Base-by-base conservation (phyloP, 2,888 invertebrate genomes). In the Ctena decussata region DNA sequence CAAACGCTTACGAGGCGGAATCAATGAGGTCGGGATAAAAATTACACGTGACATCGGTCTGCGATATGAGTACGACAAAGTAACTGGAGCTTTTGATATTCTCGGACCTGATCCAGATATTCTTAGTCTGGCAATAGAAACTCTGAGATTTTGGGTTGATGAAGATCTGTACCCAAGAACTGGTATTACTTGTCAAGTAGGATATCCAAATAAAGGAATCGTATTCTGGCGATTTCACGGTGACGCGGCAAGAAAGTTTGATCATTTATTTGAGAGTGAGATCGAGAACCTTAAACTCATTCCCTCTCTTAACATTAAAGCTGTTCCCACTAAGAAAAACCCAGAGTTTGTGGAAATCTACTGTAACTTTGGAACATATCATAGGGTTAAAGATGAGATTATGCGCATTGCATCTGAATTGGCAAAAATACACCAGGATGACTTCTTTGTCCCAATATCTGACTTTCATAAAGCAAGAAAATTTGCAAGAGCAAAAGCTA, bases 201-300 rank as follows among this genome's bases (percentile, higher is more conserved):
- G 88, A 11, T 88, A 88, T 37, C 88, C 88, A 32, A 88, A 88
- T 69, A 84, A 77, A 70, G 30, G 80, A 12, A 86, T 77, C 15
- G 82, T 88, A 0, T 80, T 88, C 39, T 88, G 88, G 88, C 84
- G 88, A 72, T 88, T 86, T 46, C 88, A 88, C 73, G 88, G 88
- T 0, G 86, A 88, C 44, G 84, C 84, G 77, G 88, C 82, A 0
- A 88, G 85, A 41, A 88, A 88, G 49, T 86, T 88, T 77, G 86
- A 88, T 32, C 88, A 88, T 53, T 41, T 88, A 12, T 88, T 88
- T 60, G 41, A 83, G 3, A 77, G 74, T 18, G 88, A 88, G 15
- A 85, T 88, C 11, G 53, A 57, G 18, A 82, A 82, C 39, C 27
- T 88, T 24, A 88, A 84, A 57, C 44, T 49, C 27, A 71, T 86